Evolutionary conservation across 2,797 vertebrate genomes (phyloP).

Genomic region (Syncerus caffer): DNA sequence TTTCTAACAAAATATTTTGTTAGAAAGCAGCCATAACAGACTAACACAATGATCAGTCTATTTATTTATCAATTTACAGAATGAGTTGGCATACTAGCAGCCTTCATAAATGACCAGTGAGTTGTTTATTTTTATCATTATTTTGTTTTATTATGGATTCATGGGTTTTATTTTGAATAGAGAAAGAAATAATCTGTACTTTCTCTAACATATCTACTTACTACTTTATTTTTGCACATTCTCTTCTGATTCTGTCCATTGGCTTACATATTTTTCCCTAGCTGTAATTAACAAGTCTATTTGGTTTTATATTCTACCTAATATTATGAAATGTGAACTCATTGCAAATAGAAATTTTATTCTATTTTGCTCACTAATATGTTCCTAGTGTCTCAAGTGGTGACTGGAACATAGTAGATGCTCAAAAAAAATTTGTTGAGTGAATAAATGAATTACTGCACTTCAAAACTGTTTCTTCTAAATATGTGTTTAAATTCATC

Average conservation of each 20-base stretch:
- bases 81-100: background rate
- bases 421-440: background rate
- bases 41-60: background rate
- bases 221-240: conserved; percentile 20
- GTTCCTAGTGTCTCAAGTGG: background rate
- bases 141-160: background rate
- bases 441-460: background rate
- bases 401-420: background rate
- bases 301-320: conserved; percentile 4
- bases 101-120: background rate
- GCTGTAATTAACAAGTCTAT: background rate
- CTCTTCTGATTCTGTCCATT: background rate
- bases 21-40: background rate
- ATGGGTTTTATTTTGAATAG: conserved; percentile 3
- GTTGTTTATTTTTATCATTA: background rate
- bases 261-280: background rate
- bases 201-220: background rate
- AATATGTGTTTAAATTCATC: conserved; percentile 16
- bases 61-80: background rate
- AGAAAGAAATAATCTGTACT: background rate
- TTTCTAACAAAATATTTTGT: background rate
- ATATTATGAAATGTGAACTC: background rate
- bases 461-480: background rate
- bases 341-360: background rate
- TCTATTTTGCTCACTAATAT: background rate